Evolutionary conservation across 2,888 invertebrate genomes (phyloP).

Genomic region (Cephonodes hylas): DNA sequence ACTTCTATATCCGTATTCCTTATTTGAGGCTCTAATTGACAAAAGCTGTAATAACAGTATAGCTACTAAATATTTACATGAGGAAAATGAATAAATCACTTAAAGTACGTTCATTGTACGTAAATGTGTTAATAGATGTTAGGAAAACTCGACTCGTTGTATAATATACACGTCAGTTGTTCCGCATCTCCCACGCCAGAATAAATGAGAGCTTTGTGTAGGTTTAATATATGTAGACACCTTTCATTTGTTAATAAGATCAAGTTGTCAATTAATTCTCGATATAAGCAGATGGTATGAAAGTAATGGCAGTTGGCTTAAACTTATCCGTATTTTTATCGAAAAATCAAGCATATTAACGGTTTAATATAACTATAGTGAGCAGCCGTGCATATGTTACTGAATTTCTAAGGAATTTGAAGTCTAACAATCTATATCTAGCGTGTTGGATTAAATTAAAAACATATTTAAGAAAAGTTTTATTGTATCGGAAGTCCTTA

Average conservation of each 20-base stretch:
- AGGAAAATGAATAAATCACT: neutral
- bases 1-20: neutral
- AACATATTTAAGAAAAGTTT: too few relatives aligned
- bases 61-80: conserved; percentile 4
- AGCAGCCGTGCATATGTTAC: too few relatives aligned
- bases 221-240: neutral
- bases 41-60: neutral
- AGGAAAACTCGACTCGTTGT: neutral
- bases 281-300: neutral
- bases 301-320: neutral
- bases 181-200: conserved; percentile 57
- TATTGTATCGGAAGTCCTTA: too few relatives aligned
- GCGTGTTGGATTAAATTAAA: too few relatives aligned
- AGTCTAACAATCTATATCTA: too few relatives aligned
- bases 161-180: conserved; percentile 31
- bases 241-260: neutral
- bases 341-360: too few relatives aligned
- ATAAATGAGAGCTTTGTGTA: conserved; percentile 43
- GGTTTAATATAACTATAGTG: too few relatives aligned
- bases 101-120: conserved; percentile 5
- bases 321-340: neutral
- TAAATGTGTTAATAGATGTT: conserved; percentile 1
- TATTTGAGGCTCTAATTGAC: neutral
- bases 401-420: too few relatives aligned
- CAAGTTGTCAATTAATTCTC: neutral